phyloP scores from a whole-genome alignment of 1,140 invertebrate genomes.

The Pteromalus puparum region DNA sequence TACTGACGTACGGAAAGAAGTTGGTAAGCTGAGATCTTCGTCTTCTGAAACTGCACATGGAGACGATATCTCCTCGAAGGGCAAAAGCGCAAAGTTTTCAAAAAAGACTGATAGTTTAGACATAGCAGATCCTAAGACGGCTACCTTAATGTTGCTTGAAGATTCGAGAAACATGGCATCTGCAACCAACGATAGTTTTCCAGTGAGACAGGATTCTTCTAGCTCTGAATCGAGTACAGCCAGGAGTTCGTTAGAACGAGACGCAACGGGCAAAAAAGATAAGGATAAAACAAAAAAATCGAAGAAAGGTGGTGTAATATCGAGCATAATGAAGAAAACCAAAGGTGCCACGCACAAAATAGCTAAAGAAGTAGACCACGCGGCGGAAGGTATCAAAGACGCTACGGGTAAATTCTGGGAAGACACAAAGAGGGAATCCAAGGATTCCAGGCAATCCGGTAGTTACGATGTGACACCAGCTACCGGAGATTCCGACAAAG shows the following conservation, averaged over 20 bases:
- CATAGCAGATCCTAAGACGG: slow-evolving; percentile 49
- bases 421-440: slow-evolving; percentile 70
- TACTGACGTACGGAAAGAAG: slow-evolving; percentile 47
- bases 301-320: slow-evolving; percentile 60
- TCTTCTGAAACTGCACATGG: slow-evolving; percentile 54
- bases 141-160: slow-evolving; percentile 55
- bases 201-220: slow-evolving; percentile 37
- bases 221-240: slow-evolving; percentile 47
- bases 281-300: slow-evolving; percentile 56
- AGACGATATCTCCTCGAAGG: not conserved
- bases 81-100: not conserved
- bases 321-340: slow-evolving; percentile 62
- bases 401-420: slow-evolving; percentile 66
- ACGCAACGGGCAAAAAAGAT: slow-evolving; percentile 44
- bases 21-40: slow-evolving; percentile 16
- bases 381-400: slow-evolving; percentile 64
- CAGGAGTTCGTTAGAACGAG: slow-evolving; percentile 54
- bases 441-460: slow-evolving; percentile 57
- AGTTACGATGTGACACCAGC: slow-evolving; percentile 62
- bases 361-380: slow-evolving; percentile 66
- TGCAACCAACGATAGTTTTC: not conserved
- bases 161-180: slow-evolving; percentile 47
- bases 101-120: slow-evolving; percentile 45
- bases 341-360: slow-evolving; percentile 73
- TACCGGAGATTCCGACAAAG: slow-evolving; percentile 45